phyloP scores from a whole-genome alignment of 2,113 vertebrate genomes.

The Donacobius atricapilla region DNA sequence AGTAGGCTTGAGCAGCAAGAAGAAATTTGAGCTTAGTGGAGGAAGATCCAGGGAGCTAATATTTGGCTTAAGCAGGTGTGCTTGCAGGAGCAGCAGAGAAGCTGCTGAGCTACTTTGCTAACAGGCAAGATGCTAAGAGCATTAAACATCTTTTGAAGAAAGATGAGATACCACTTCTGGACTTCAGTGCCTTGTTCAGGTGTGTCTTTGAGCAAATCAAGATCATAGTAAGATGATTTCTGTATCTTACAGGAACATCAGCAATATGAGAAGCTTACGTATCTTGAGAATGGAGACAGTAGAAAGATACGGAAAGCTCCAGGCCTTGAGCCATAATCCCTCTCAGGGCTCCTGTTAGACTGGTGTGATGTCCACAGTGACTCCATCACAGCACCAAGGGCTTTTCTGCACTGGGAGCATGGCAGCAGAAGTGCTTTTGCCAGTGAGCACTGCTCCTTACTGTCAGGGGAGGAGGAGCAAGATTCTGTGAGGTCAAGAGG shows the following conservation, averaged over 20 bases:
- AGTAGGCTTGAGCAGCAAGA: background rate
- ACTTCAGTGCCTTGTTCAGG: background rate
- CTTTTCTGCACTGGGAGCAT: background rate
- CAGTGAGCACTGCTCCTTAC: background rate
- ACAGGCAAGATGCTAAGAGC: background rate
- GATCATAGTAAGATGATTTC: background rate
- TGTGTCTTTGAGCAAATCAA: background rate
- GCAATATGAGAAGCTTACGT: background rate
- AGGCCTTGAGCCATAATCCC: background rate
- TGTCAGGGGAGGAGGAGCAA: background rate
- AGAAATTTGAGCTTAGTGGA: background rate
- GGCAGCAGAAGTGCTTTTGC: background rate
- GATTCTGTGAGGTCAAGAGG: background rate
- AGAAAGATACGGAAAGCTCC: background rate
- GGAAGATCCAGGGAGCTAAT: background rate
- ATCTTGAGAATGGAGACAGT: background rate
- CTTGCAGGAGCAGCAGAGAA: background rate
- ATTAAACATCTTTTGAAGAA: background rate
- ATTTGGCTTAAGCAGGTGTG: background rate
- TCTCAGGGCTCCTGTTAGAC: background rate
- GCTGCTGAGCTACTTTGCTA: background rate
- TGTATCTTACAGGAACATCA: background rate
- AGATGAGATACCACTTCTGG: background rate
- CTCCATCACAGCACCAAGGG: background rate
- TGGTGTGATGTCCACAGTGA: background rate